These are phyloP conservation scores for Halyomorpha halys DNA, from an alignment of 1,140 invertebrate genomes.

Conservation along the genomic window DNA sequence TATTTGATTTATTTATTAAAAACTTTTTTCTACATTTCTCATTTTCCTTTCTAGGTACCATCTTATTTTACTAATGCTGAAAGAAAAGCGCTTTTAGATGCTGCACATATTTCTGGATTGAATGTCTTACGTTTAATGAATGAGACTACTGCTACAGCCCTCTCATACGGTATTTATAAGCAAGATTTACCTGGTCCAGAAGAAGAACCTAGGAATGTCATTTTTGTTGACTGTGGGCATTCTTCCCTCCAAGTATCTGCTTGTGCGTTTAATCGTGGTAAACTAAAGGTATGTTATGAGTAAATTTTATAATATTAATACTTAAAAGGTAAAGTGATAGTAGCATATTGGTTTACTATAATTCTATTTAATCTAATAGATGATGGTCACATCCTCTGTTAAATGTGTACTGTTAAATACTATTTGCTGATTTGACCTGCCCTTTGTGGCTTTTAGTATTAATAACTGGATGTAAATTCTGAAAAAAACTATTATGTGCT, in stretches of 20 bases:
- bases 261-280: conserved; percentile 89
- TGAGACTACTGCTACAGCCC: conserved; percentile 89
- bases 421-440: too few species aligned
- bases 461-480: too few species aligned
- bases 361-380: background rate
- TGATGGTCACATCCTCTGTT: too few species aligned
- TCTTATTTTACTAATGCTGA: conserved; percentile 91
- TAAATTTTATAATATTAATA: background rate
- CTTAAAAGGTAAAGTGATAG: too few species aligned
- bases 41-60: conserved; percentile 71
- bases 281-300: conserved; percentile 54
- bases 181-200: conserved; percentile 80
- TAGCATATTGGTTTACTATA: too few species aligned
- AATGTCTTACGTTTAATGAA: conserved; percentile 93
- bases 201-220: conserved; percentile 76
- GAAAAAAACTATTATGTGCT: too few species aligned
- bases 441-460: too few species aligned
- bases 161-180: conserved; percentile 96
- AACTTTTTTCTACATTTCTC: conserved; percentile 24
- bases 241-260: conserved; percentile 72
- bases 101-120: conserved; percentile 75
- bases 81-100: conserved; percentile 79
- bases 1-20: conserved; percentile 5
- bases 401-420: too few species aligned
- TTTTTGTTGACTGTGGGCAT: conserved; percentile 89